phyloP scores from a whole-genome alignment of 2,797 vertebrate species.

The Poecile montanus region DNA sequence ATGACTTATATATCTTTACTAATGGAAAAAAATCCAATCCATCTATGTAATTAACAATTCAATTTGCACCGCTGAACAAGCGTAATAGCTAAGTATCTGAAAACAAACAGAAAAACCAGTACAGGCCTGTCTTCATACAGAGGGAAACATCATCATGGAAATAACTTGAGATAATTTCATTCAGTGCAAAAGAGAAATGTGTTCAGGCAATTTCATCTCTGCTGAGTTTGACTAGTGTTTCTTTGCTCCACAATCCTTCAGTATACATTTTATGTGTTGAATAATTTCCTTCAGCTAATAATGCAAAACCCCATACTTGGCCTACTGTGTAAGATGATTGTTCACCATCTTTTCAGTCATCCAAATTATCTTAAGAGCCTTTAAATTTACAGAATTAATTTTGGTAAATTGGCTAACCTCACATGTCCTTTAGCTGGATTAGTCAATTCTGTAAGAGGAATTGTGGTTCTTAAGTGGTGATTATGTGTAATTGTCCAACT shows the following conservation, averaged over 20 bases:
- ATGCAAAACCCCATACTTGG: accelerated
- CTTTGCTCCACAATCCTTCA: not conserved
- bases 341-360: not conserved
- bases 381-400: not conserved
- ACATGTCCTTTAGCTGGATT: not conserved
- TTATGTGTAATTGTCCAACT: not conserved
- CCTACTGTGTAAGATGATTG: not conserved
- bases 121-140: not conserved
- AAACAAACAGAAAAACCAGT: not conserved
- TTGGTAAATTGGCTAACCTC: not conserved
- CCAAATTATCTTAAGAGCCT: not conserved
- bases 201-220: constrained; percentile 5
- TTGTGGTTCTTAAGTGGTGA: not conserved
- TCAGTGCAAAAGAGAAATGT: not conserved
- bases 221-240: not conserved
- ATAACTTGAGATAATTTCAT: not conserved
- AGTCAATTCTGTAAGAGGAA: constrained; percentile 2
- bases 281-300: not conserved
- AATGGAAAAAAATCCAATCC: not conserved
- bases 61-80: not conserved
- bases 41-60: not conserved
- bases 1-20: not conserved
- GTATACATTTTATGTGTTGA: not conserved
- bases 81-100: not conserved
- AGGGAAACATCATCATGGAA: not conserved